phyloP scores from a whole-genome alignment of 2,113 vertebrate genomes.

The Caranx ignobilis region DNA sequence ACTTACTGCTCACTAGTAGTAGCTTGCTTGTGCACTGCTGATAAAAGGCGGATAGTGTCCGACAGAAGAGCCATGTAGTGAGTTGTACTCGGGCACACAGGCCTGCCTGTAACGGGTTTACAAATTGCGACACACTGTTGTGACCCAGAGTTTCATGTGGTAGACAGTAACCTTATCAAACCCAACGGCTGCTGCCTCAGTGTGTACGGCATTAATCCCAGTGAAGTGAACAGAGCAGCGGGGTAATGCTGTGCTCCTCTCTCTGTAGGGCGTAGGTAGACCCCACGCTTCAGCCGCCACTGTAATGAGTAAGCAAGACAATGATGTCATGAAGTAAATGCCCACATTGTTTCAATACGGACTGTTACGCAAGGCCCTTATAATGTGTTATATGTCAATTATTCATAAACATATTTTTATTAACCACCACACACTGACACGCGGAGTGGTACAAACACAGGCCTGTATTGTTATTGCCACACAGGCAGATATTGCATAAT shows the following conservation, averaged over 20 bases:
- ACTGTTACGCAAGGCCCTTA: not conserved
- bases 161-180: not conserved
- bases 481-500: constrained; percentile 82
- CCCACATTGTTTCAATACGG: constrained; percentile 28
- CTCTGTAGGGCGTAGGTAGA: constrained; percentile 49
- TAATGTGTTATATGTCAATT: not conserved
- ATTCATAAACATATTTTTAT: rapidly evolving
- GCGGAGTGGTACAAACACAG: not conserved
- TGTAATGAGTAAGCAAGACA: constrained; percentile 54
- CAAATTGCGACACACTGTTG: constrained; percentile 54
- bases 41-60: not conserved
- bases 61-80: not conserved
- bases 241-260: not conserved
- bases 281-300: constrained; percentile 24
- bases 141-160: constrained; percentile 55
- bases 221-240: not conserved
- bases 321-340: constrained; percentile 61
- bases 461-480: constrained; percentile 42
- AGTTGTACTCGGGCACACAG: constrained; percentile 8
- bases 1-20: not conserved
- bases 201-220: not conserved
- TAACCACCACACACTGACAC: not conserved
- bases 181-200: not conserved
- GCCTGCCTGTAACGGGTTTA: constrained; percentile 39
- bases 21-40: not conserved